Conservation (phyloP, 1,140 invertebrate species). For the Lepidurus apus region DNA sequence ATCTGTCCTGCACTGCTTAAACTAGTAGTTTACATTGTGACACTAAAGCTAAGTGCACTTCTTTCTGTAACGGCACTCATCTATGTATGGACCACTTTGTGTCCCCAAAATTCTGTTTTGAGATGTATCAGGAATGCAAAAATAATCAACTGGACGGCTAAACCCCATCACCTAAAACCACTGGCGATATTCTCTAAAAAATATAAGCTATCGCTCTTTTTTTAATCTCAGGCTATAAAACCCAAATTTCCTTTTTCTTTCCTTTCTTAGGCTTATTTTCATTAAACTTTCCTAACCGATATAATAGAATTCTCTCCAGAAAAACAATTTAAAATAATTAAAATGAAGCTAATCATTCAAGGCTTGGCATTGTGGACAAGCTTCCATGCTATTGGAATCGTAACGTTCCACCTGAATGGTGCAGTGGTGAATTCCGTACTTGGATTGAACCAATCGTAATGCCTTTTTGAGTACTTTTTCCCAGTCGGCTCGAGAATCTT, state of each 20-base stretch:
- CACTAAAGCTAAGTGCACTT: not conserved
- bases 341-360: conserved; percentile 27
- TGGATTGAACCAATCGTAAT: conserved; percentile 48
- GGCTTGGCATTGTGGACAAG: conserved; percentile 45
- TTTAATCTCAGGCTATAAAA: not conserved
- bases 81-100: not conserved
- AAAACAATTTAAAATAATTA: conserved; percentile 4
- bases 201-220: not conserved
- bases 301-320: not conserved
- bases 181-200: not conserved
- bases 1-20: not conserved
- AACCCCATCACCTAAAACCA: not conserved
- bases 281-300: not conserved
- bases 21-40: not conserved
- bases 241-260: not conserved
- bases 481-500: conserved; percentile 49
- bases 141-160: not conserved
- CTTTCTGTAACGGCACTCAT: not conserved
- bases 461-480: conserved; percentile 52
- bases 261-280: no score
- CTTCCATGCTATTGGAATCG: conserved; percentile 43
- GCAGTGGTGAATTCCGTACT: conserved; percentile 54
- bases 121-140: not conserved
- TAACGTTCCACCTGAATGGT: conserved; percentile 60
- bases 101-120: no score